These are phyloP conservation scores for Oncorhynchus keta DNA, from an alignment of 2,113 vertebrate genomes.

Conservation along the genomic window DNA sequence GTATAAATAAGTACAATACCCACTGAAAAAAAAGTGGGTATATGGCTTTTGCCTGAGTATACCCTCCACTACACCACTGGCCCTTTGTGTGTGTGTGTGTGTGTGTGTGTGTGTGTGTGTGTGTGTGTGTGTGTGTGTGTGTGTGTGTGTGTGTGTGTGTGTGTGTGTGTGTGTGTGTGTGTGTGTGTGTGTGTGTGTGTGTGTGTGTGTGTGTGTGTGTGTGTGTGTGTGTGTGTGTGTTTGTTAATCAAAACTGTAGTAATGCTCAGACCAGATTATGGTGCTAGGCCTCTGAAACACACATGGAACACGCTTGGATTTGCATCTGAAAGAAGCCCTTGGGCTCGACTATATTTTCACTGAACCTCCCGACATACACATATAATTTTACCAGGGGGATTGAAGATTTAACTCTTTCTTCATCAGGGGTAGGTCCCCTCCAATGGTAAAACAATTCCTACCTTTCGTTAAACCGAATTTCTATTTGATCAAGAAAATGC, in stretches of 20 bases:
- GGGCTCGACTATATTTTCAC: not conserved
- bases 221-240: not conserved
- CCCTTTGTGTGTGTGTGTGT: too few relatives aligned
- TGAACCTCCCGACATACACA: slow-evolving; percentile 6
- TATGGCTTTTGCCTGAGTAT: too few relatives aligned
- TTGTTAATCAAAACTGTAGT: not conserved
- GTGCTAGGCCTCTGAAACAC: slow-evolving; percentile 3
- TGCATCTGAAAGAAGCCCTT: not conserved
- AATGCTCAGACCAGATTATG: slow-evolving; percentile 8
- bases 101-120: too few relatives aligned
- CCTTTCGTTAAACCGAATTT: slow-evolving; percentile 19
- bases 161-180: too few relatives aligned
- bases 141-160: too few relatives aligned
- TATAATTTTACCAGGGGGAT: not conserved
- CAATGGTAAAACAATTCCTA: slow-evolving; percentile 6
- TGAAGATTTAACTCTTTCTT: slow-evolving; percentile 2
- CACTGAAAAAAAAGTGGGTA: too few relatives aligned
- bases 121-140: too few relatives aligned
- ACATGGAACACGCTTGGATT: slow-evolving; percentile 1
- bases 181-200: not conserved
- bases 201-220: not conserved
- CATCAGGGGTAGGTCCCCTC: slow-evolving; percentile 23
- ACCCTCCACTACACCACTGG: too few relatives aligned
- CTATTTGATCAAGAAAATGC: slow-evolving; percentile 44
- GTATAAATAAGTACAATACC: too few relatives aligned